Percentiles rank a stretch among this genome's conserved stretches.
These are phyloP conservation scores for Holocentrus rufus DNA, from an alignment of 2,797 vertebrate genomes.

Conservation along the genomic window DNA sequence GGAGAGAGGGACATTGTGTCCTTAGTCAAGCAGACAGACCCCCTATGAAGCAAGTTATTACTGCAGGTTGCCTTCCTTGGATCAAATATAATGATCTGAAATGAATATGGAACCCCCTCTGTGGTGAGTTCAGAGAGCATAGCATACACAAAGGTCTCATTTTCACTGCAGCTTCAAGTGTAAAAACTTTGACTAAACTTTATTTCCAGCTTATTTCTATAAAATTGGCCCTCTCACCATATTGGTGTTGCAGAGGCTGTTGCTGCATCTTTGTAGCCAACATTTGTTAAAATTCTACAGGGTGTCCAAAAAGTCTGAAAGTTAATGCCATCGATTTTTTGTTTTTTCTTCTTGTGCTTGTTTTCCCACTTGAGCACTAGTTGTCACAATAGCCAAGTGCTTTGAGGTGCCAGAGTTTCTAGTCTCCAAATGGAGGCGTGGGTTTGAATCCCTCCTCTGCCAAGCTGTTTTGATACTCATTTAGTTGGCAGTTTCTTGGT, in stretches of 20 bases:
- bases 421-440: too few species aligned
- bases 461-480: too few species aligned
- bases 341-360: too few species aligned
- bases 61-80: background rate
- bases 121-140: background rate
- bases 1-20: too few species aligned
- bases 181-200: background rate
- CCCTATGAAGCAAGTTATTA: slow-evolving; percentile 4
- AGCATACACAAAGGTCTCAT: background rate
- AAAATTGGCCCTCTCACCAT: background rate
- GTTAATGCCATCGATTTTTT: too few species aligned
- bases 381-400: too few species aligned
- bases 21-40: background rate
- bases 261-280: background rate
- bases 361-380: too few species aligned
- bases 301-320: too few species aligned
- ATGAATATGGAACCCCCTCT: background rate
- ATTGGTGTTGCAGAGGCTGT: background rate
- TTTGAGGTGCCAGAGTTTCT: too few species aligned
- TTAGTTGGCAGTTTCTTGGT: too few species aligned
- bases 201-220: background rate
- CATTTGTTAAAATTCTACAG: background rate
- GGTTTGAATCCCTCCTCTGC: too few species aligned
- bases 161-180: background rate
- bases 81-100: slow-evolving; percentile 2